A percentile compares a stretch with the other conserved stretches of the same genome.
phyloP scores from a whole-genome alignment of 2,113 vertebrate species.

The Lontra canadensis region DNA sequence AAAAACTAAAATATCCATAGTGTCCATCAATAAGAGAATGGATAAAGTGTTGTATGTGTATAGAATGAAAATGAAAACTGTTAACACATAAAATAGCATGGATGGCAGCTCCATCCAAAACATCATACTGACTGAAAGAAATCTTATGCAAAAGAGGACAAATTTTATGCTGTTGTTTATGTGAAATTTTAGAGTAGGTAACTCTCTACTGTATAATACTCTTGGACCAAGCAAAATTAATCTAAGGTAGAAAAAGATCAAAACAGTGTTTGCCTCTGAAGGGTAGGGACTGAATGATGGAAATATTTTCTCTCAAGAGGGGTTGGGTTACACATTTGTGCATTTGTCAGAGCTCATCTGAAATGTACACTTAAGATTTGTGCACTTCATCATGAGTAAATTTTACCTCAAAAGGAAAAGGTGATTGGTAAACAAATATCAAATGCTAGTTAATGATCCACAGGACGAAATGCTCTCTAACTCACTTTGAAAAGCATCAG shows the following conservation, averaged over 20 bases:
- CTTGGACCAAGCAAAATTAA: not conserved
- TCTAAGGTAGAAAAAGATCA: not conserved
- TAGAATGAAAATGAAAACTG: not conserved
- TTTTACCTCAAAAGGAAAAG: constrained; percentile 26
- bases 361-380: constrained; percentile 1
- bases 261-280: not conserved
- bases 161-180: not conserved
- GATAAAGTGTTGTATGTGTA: not conserved
- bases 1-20: not conserved
- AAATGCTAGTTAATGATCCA: not conserved
- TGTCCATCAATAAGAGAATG: not conserved
- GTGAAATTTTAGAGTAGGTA: constrained; percentile 10
- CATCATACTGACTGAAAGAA: not conserved
- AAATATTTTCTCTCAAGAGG: not conserved
- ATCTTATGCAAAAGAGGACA: not conserved
- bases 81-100: not conserved
- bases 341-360: constrained; percentile 30
- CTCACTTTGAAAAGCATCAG: constrained; percentile 14
- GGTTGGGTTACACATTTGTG: not conserved
- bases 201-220: not conserved
- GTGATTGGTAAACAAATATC: not conserved
- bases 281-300: not conserved
- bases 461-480: not conserved
- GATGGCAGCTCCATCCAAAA: not conserved
- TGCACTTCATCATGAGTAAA: constrained; percentile 8